These are phyloP conservation scores for Amphipyra berbera DNA, from an alignment of 2,888 invertebrate genomes.

Conservation along the genomic window DNA sequence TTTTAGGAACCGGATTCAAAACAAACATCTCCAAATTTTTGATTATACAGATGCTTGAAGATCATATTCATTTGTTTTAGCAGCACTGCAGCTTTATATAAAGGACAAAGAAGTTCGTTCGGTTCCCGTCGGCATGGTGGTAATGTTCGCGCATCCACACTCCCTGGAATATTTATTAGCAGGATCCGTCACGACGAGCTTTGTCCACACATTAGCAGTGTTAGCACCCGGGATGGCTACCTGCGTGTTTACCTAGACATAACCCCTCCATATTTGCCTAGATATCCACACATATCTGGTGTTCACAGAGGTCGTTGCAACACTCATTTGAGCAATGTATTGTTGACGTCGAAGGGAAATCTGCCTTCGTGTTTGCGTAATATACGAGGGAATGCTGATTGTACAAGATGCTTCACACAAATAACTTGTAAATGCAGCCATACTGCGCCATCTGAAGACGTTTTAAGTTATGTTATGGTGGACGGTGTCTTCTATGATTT, in stretches of 20 bases:
- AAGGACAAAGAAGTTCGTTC: slow-evolving; percentile 57
- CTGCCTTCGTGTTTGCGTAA: slow-evolving; percentile 79
- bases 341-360: slow-evolving; percentile 85
- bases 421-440: slow-evolving; percentile 70
- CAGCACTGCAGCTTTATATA: slow-evolving; percentile 14
- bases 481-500: slow-evolving; percentile 13
- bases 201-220: slow-evolving; percentile 88
- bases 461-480: slow-evolving; percentile 17
- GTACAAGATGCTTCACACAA: slow-evolving; percentile 75
- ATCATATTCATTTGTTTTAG: slow-evolving; percentile 13
- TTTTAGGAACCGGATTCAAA: background rate
- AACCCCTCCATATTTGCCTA: slow-evolving; percentile 79
- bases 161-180: slow-evolving; percentile 89
- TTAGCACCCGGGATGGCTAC: slow-evolving; percentile 85
- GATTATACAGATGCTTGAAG: background rate
- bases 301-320: slow-evolving; percentile 78
- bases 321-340: slow-evolving; percentile 82
- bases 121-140: slow-evolving; percentile 56
- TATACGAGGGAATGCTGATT: slow-evolving; percentile 74
- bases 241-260: slow-evolving; percentile 81
- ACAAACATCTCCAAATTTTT: background rate
- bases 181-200: slow-evolving; percentile 84
- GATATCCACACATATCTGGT: slow-evolving; percentile 80
- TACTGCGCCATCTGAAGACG: slow-evolving; percentile 34
- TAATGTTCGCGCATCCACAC: slow-evolving; percentile 75